Evolutionary conservation across 2,797 vertebrate species (phyloP), one percentile per base, ranked within the genome.

Genomic region (Carcharodon carcharias): DNA sequence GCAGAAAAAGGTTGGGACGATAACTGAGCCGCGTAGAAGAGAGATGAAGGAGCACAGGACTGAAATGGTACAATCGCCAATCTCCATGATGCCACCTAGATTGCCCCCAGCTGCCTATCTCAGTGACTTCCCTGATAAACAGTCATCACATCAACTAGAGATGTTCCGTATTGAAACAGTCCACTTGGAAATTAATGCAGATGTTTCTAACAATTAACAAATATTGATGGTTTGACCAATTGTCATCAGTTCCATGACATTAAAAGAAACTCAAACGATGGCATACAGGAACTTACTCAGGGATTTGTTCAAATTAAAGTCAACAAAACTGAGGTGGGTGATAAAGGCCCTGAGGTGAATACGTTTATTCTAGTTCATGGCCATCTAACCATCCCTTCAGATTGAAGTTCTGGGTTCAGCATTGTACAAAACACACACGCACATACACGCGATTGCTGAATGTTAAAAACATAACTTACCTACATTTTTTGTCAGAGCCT

Each of bases 291-390:
- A 50, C 45, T 45, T 9, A 50, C 40, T 45, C 40, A 7, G 18
- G 82, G 4, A 21, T 50, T 85, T 45, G 82, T 23, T 50, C 8
- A 82, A 45, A 82, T 21, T 45, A 9, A 85, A 26, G 82, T 85
- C 45, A 8, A 50, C 45, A 23, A 50, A 8, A 9, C 40, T 50
- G 82, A 85, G 82, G 40, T 77, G 82, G 45, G 85, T 50, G 40
- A 45, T 23, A 9, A 3, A 50, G 40, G 14, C 45, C 40, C 82
- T 0, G 21, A 85, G 40, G 40, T 82, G n/a, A 18, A 45, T 14
- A 8, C 6, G 2, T 9, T 23, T 0, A 2, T 7, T 85, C 18
- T 7, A 21, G 6, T 23, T 9, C 21, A 26, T 5, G 0, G 21
- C 40, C 45, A 9, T 21, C 82, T 50, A 2, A n/a, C 31, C 82